Evolutionary conservation across 2,797 vertebrate genomes (phyloP).

Genomic region (Pantherophis vulpinus): DNA sequence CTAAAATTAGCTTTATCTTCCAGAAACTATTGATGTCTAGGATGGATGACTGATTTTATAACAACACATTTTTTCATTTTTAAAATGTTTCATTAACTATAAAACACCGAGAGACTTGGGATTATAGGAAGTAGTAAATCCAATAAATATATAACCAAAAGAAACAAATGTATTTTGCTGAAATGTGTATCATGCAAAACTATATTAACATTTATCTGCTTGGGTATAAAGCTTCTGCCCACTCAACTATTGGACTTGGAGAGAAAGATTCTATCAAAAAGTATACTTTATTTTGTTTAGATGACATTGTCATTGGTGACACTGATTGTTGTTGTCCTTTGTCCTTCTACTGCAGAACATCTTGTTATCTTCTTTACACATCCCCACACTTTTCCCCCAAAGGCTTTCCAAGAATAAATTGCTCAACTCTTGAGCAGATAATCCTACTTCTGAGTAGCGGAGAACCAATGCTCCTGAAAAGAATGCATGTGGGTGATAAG

Average conservation of each 20-base stretch:
- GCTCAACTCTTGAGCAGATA: constrained; percentile 42
- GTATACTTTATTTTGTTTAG: constrained; percentile 19
- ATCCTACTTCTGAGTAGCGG: constrained; percentile 26
- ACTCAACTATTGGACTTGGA: background rate
- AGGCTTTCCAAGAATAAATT: constrained; percentile 32
- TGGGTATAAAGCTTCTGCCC: background rate
- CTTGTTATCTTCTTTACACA: constrained; percentile 44
- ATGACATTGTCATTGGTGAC: constrained; percentile 28
- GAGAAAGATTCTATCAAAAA: constrained; percentile 29
- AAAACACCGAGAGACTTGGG: background rate
- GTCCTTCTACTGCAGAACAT: constrained; percentile 40
- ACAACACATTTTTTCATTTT: background rate
- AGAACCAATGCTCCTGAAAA: constrained; percentile 40
- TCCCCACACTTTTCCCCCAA: constrained; percentile 11
- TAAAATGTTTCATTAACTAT: background rate
- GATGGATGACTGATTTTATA: background rate
- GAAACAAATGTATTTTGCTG: background rate
- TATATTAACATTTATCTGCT: background rate
- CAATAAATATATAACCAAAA: background rate
- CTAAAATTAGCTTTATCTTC: background rate
- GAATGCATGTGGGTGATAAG: constrained; percentile 51
- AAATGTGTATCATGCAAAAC: background rate
- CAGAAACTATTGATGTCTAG: background rate
- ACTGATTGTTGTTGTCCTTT: constrained; percentile 33
- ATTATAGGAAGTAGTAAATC: background rate